Conservation (phyloP, 2,888 invertebrate genomes). For the Pristionchus maxplancki region DNA sequence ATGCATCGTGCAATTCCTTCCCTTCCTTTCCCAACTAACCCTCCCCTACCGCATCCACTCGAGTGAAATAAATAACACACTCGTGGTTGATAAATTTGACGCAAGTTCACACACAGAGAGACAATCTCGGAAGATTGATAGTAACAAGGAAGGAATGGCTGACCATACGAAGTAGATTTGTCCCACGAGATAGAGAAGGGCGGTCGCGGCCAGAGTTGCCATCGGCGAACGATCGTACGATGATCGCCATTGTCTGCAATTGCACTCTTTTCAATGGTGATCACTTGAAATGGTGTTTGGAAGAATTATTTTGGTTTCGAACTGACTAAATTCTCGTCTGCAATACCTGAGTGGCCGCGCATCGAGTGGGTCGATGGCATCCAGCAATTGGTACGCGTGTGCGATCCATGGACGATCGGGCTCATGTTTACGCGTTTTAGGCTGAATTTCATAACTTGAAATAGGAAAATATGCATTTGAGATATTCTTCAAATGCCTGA, state of each 20-base stretch:
- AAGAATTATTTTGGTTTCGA: too few species aligned
- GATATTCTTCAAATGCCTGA: neutral
- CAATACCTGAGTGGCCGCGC: constrained; percentile 16
- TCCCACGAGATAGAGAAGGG: constrained; percentile 23
- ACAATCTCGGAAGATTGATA: too few species aligned
- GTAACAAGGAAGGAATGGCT: neutral
- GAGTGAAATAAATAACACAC: too few species aligned
- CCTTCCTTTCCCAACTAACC: too few species aligned
- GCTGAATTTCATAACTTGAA: neutral
- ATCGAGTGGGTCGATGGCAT: constrained; percentile 36
- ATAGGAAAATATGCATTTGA: neutral
- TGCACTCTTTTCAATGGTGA: too few species aligned
- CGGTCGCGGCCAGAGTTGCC: constrained; percentile 16
- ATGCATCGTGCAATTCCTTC: too few species aligned
- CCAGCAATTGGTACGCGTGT: constrained; percentile 20
- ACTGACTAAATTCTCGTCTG: neutral
- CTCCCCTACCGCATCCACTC: too few species aligned
- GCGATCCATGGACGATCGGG: constrained; percentile 27
- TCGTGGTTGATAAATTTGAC: too few species aligned
- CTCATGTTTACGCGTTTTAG: neutral
- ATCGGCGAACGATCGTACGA: constrained; percentile 9
- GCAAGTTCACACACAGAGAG: too few species aligned
- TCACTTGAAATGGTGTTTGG: too few species aligned
- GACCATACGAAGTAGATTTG: constrained; percentile 52
- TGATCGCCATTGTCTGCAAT: constrained; percentile 51